Base-by-base conservation (phyloP, 2,888 invertebrate genomes). In the Hyposoter didymator region DNA sequence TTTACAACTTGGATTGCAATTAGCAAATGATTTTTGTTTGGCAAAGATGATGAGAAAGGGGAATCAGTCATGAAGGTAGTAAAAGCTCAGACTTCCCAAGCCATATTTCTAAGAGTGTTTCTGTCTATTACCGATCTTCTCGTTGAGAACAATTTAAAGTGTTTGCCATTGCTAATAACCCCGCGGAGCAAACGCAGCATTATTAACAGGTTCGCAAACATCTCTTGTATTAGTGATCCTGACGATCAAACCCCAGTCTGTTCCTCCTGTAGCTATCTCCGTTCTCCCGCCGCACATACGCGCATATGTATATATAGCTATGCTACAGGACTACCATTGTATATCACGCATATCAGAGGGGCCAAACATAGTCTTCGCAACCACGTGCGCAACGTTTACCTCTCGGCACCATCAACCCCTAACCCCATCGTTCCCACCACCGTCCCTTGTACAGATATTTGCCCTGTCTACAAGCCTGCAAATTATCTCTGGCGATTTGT, bases 151-250 rank as follows among this genome's bases (percentile, higher is more conserved):
- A 92, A 92, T 93, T 92, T 91, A 92, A 90, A 90, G 91, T 92
- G 93, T 93, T 93, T 93, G 93, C 93, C 91, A 91, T 91, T 91
- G 89, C 92, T 93, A 93, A 93, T 93, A 93, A 93, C 92, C 91
- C 90, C 90, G 88, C 90, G 91, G 91, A 91, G 91, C 89, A 92
- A 93, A 93, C 93, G 89, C 89, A 90, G 91, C 92, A 93, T 93
- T 93, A 93, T 93, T 93, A 93, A 93, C 93, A 93, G 93, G 93
- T 92, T 90, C 85, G 92, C 92, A 93, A 92, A 93, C 92, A 92
- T 91, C 91, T 90, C 87, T 89, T 90, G 90, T 92, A 93, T 92
- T 91, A 92, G 92, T 91, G 92, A 93, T 93, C 90, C 89, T 90
- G 89, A 88, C 89, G 59, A 86, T 84, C 82, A 78, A 87, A 87